Conservation (phyloP, 1,140 invertebrate genomes). For the Pogonomyrmex californicus region DNA sequence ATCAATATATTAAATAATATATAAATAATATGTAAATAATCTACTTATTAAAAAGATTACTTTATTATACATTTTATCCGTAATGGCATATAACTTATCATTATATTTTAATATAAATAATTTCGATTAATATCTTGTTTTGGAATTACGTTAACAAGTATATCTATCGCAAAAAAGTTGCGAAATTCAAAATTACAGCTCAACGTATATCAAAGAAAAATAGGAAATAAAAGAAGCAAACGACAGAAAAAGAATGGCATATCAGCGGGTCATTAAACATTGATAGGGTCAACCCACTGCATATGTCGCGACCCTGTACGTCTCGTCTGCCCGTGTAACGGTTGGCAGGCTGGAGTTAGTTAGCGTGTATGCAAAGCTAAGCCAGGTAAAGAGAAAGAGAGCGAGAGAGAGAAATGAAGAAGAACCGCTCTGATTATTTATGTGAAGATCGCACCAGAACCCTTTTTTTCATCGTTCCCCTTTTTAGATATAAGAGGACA, state of each 20-base stretch:
- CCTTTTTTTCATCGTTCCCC: slow-evolving; percentile 65
- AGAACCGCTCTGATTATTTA: slow-evolving; percentile 77
- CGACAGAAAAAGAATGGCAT: slow-evolving; percentile 65
- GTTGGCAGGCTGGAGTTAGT: slow-evolving; percentile 73
- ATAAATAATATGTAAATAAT: neutral
- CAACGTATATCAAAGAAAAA: slow-evolving; percentile 35
- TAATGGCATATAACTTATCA: neutral
- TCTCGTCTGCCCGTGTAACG: slow-evolving; percentile 63
- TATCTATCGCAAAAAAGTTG: neutral
- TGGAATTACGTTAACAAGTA: neutral
- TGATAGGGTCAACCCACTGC: slow-evolving; percentile 78
- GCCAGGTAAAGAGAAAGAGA: slow-evolving; percentile 73
- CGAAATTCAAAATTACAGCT: neutral
- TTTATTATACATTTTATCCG: neutral
- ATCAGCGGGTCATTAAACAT: slow-evolving; percentile 80
- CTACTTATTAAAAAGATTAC: neutral
- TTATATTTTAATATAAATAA: neutral
- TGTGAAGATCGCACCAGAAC: slow-evolving; percentile 72
- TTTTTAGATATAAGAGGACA: slow-evolving; percentile 70
- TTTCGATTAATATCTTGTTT: neutral
- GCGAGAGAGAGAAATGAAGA: slow-evolving; percentile 63
- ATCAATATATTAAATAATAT: neutral
- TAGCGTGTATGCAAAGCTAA: slow-evolving; percentile 82
- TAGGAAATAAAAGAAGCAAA: slow-evolving; percentile 48
- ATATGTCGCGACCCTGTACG: slow-evolving; percentile 77